Evolutionary conservation across 2,888 invertebrate genomes (phyloP).

Genomic region (Chymomyza procnemis): DNA sequence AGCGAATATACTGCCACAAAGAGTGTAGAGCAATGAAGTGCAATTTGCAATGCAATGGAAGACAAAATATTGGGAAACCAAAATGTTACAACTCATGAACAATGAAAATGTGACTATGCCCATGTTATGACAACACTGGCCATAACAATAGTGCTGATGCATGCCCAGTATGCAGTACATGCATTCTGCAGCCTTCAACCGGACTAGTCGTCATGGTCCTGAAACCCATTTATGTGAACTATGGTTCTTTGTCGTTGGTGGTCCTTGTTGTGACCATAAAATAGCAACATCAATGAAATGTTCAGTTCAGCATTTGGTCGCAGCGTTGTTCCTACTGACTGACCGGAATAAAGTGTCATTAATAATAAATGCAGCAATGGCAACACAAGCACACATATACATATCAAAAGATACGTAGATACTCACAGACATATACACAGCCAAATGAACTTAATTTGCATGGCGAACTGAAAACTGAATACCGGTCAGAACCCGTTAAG

Average conservation of each 20-base stretch:
- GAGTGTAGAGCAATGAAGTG: too few relatives aligned
- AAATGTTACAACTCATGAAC: conserved; percentile 48
- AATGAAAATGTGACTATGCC: conserved; percentile 57
- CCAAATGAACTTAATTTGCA: conserved; percentile 2
- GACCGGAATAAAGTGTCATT: conserved; percentile 70
- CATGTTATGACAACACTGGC: conserved; percentile 50
- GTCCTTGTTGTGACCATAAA: conserved; percentile 52
- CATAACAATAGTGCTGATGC: conserved; percentile 32
- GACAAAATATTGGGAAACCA: conserved; percentile 18
- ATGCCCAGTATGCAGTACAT: conserved; percentile 11
- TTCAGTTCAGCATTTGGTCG: conserved; percentile 40
- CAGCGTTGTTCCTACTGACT: conserved; percentile 38
- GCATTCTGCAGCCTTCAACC: neutral
- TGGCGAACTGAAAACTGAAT: conserved; percentile 49
- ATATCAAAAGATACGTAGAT: conserved; percentile 5
- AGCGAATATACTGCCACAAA: too few relatives aligned
- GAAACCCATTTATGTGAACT: neutral
- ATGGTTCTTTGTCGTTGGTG: neutral
- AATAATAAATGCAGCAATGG: conserved; percentile 71
- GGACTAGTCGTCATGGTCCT: neutral
- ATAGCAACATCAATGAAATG: conserved; percentile 67
- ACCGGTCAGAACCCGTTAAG: conserved; percentile 28
- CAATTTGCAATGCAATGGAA: neutral
- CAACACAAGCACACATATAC: conserved; percentile 20
- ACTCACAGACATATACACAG: conserved; percentile 4